Base-by-base conservation (phyloP, 23 tunicate species). In the Diplosoma virens region DNA sequence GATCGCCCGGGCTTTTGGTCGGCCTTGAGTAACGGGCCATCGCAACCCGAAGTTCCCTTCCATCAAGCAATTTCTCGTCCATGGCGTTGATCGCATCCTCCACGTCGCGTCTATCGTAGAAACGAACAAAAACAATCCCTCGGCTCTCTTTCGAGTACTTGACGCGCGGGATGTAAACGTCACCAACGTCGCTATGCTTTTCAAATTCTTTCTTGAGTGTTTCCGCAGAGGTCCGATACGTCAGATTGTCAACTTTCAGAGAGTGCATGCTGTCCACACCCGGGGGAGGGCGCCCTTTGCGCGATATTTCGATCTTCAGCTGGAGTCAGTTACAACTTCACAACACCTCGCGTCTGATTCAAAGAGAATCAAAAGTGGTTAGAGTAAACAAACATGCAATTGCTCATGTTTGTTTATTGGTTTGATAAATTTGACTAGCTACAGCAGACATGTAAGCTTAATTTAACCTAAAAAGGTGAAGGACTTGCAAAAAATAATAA, bases 81-180 rank as follows among this genome's bases (percentile, higher is more conserved):
- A 95, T 80, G 37, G 81, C 41, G 50, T 95, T 96, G 85, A 95
- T 89, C 25, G 99, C 99, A 58, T 95, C 99, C 55, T 92, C 99
- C 0, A 96, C 99, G 85, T 95, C 99, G 0, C 87, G 84, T 72
- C 80, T 84, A 75, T 84, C 92, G 59, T 80, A 89, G 76, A 85
- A 95, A 45, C 99, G 81, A 23, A 95, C 96, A 61, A 95, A 95
- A 4, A 96, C 99, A 81, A 95, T 89, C 1, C 99, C 99, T 9
- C 99, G 63, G 58, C 93, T 84, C 65, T 95, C 99, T 69, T 72
- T 75, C 11, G 97, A 80, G 55, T 85, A 79, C 86, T 76, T 85
- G 59, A 88, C 99, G 32, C 87, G 68, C 30, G 99, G 99, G 59
- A 95, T 95, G 68, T 95, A 95, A 14, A 95, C 92, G 75, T 95